Percentiles rank a stretch among this genome's conserved stretches.
phyloP scores from a whole-genome alignment of 2,797 vertebrate genomes.

The Gadopsis bispinosus region DNA sequence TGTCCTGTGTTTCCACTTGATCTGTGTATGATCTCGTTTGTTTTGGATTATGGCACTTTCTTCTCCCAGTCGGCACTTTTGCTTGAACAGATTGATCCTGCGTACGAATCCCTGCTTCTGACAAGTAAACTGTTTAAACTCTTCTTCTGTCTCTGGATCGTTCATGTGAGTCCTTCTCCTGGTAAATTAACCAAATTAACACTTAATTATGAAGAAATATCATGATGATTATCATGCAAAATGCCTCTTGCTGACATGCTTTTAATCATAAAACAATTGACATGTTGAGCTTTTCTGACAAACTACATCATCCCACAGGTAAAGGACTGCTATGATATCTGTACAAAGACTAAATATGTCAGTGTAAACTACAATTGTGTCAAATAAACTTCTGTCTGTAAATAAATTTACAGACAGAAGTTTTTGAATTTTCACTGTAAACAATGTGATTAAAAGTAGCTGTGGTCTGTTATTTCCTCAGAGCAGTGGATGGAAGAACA shows the following conservation, averaged over 20 bases:
- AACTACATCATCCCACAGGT: not conserved
- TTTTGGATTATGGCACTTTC: too few relatives aligned
- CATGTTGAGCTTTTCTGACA: not conserved
- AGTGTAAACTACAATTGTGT: slow-evolving; percentile 1
- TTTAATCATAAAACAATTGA: slow-evolving; percentile 1
- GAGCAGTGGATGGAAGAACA: not conserved
- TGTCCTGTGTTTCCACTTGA: too few relatives aligned
- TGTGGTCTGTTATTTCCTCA: not conserved
- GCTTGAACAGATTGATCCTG: too few relatives aligned
- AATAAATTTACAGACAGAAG: not conserved
- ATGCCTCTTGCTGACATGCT: not conserved
- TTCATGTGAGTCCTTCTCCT: too few relatives aligned
- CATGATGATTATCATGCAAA: not conserved
- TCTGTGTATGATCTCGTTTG: too few relatives aligned
- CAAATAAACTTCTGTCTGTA: not conserved
- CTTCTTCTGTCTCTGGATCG: too few relatives aligned
- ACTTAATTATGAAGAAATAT: not conserved
- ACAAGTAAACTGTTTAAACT: too few relatives aligned
- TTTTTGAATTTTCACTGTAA: not conserved
- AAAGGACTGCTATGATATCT: not conserved
- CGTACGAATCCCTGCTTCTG: too few relatives aligned
- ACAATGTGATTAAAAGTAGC: not conserved
- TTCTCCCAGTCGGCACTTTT: too few relatives aligned
- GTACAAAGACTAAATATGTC: not conserved
- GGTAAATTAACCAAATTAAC: not conserved